Evolutionary conservation across 2,113 vertebrate species (phyloP).

Genomic region (Chionomys nivalis): DNA sequence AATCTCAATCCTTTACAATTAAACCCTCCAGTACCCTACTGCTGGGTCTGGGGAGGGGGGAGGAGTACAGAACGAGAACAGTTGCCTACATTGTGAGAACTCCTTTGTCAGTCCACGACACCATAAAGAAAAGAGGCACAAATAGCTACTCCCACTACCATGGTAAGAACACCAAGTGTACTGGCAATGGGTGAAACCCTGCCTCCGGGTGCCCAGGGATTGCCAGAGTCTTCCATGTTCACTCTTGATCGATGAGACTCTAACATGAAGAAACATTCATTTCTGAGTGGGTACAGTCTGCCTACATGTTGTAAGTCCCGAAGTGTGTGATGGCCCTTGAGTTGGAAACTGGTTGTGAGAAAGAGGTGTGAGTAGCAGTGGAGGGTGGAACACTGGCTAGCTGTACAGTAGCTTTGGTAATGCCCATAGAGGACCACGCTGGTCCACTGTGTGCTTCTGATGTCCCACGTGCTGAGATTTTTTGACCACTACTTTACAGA

Average conservation of each 20-base stretch:
- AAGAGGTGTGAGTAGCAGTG: not conserved
- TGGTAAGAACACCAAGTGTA: not conserved
- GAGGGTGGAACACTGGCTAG: not conserved
- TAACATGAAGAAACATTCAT: not conserved
- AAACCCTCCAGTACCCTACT: not conserved
- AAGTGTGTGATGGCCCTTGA: not conserved
- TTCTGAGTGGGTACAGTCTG: not conserved
- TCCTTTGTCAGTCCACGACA: not conserved
- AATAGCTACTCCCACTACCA: conserved; percentile 11
- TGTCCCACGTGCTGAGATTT: conserved; percentile 12
- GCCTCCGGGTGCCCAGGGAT: not conserved
- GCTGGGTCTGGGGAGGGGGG: not conserved
- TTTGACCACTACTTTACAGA: not conserved
- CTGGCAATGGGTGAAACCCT: not conserved
- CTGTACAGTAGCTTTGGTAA: not conserved
- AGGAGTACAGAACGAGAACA: not conserved
- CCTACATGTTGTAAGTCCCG: not conserved
- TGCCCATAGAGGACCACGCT: not conserved
- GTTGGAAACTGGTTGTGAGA: not conserved
- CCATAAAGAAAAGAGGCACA: not conserved
- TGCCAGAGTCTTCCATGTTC: not conserved
- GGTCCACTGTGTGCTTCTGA: conserved; percentile 2
- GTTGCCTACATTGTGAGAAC: not conserved
- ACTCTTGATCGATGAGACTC: not conserved
- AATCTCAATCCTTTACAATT: not conserved